Evolutionary conservation across 2,888 invertebrate genomes (phyloP).

Genomic region (Cataglyphis rosenhaueri): DNA sequence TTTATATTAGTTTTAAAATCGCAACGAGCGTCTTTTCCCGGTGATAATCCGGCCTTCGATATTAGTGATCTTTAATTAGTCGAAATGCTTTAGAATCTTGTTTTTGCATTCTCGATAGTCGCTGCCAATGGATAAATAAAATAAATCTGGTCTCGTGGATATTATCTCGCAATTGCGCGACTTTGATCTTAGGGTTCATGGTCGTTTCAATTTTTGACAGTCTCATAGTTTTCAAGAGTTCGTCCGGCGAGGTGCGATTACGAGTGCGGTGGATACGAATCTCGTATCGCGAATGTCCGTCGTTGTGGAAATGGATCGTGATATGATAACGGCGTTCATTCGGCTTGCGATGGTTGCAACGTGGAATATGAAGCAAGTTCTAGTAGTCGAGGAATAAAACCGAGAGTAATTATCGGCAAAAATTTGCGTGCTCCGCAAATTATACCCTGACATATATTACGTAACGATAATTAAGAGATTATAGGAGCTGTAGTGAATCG

Average conservation of each 20-base stretch:
- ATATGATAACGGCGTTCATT: background rate
- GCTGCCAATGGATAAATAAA: constrained; percentile 39
- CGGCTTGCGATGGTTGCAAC: background rate
- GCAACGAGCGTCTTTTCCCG: background rate
- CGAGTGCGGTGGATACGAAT: background rate
- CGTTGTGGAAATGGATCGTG: background rate
- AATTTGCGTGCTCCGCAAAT: background rate
- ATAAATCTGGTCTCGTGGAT: background rate
- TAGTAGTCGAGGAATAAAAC: background rate
- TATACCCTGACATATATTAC: too few species aligned
- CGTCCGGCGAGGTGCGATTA: background rate
- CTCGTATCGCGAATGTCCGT: background rate
- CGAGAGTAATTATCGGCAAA: background rate
- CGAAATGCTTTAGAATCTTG: constrained; percentile 62
- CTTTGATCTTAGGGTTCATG: constrained; percentile 28
- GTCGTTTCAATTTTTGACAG: constrained; percentile 51
- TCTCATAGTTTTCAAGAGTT: constrained; percentile 12
- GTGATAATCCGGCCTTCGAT: constrained; percentile 61
- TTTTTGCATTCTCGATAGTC: constrained; percentile 72
- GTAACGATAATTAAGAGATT: too few species aligned
- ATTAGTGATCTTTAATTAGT: constrained; percentile 72
- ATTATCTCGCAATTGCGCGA: constrained; percentile 34
- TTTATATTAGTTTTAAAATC: background rate
- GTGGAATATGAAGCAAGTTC: background rate
- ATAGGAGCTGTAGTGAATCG: too few species aligned